A percentile compares a stretch with the other conserved stretches of the same genome.
Conservation (phyloP, 2,888 invertebrate genomes). For the Tuta absoluta region DNA sequence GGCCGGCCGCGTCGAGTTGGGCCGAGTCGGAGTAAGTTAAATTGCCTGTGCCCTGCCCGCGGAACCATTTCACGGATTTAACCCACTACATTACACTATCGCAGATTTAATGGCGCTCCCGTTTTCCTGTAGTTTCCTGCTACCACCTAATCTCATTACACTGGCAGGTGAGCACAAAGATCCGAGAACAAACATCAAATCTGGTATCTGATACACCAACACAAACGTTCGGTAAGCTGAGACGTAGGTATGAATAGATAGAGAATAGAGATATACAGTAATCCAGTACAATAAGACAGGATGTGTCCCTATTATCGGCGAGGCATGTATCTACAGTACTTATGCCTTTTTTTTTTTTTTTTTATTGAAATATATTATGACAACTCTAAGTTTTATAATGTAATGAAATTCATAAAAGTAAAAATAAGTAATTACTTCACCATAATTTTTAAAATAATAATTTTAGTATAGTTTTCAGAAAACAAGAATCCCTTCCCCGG, state of each 20-base stretch:
- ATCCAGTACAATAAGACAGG: background rate
- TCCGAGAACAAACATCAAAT: constrained; percentile 40
- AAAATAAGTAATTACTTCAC: no score
- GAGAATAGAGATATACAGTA: background rate
- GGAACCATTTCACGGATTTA: constrained; percentile 47
- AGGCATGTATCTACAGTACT: no score
- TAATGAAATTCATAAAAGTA: no score
- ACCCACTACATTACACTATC: constrained; percentile 49
- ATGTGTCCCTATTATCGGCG: no score
- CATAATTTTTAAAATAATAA: no score
- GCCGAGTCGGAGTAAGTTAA: constrained; percentile 46
- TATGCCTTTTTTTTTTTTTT: no score
- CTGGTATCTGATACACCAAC: constrained; percentile 12
- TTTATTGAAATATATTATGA: no score
- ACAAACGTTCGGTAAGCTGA: background rate
- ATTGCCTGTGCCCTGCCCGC: constrained; percentile 47
- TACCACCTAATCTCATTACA: constrained; percentile 55
- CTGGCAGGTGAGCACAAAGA: constrained; percentile 51
- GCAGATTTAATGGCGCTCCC: constrained; percentile 51
- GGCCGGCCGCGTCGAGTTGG: constrained; percentile 34
- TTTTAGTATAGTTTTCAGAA: no score
- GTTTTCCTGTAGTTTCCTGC: constrained; percentile 44
- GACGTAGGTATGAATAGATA: background rate
- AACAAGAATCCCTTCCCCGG: background rate
- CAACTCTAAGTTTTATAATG: no score